A percentile compares a stretch with the other conserved stretches of the same genome.
Conservation (phyloP, 2,797 vertebrate genomes). For the Potorous gilbertii region DNA sequence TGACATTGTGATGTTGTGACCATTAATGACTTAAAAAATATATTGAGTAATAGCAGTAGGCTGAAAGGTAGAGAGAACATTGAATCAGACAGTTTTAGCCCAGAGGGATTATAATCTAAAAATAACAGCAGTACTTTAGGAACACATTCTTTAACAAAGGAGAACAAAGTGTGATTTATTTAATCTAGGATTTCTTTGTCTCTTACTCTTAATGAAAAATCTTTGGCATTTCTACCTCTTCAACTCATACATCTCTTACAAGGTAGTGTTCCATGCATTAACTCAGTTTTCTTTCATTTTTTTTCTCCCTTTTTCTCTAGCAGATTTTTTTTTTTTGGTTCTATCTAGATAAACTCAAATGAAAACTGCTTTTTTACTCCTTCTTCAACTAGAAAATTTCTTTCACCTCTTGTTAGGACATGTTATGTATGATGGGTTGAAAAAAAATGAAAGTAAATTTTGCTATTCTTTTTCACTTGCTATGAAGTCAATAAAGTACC, state of each 20-base stretch:
- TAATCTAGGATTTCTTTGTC: neutral
- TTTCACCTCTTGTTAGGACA: neutral
- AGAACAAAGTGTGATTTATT: slow-evolving; percentile 4
- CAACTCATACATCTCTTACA: neutral
- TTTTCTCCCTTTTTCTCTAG: neutral
- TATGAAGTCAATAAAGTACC: neutral
- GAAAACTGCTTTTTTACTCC: neutral
- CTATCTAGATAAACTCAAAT: neutral
- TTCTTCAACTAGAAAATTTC: neutral
- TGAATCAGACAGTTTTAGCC: neutral
- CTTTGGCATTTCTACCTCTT: neutral
- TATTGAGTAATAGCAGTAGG: neutral
- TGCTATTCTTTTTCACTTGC: neutral
- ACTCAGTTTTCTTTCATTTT: neutral
- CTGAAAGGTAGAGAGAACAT: neutral
- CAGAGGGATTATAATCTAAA: slow-evolving; percentile 36
- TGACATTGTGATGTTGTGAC: neutral
- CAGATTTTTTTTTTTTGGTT: neutral
- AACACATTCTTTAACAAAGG: slow-evolving; percentile 5
- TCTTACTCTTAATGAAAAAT: neutral
- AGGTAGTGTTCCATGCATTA: neutral
- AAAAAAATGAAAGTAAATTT: neutral
- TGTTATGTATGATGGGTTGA: neutral
- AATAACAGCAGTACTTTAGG: neutral
- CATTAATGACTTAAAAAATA: neutral